Evolutionary conservation across 1,140 invertebrate species (phyloP).

Genomic region (Venturia canescens): DNA sequence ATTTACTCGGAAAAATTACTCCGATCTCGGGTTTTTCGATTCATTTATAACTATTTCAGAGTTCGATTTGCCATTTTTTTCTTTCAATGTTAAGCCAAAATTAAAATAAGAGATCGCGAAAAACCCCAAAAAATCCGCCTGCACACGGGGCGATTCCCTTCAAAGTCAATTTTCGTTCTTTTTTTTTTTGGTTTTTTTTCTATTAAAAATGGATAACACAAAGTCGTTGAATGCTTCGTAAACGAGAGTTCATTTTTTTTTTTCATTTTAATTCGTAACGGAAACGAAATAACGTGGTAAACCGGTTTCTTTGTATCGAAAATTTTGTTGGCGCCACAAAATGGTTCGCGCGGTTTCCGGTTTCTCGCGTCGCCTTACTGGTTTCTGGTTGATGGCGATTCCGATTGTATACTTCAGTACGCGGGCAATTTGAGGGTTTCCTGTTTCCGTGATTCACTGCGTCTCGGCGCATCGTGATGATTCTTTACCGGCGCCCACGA

Average conservation of each 20-base stretch:
- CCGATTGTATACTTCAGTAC: constrained; percentile 62
- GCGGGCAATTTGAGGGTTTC: constrained; percentile 59
- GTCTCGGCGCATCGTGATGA: constrained; percentile 51
- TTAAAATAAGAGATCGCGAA: too few species aligned
- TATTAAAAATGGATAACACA: too few species aligned
- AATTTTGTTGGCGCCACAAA: constrained; percentile 25
- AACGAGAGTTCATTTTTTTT: not conserved
- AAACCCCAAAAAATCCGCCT: too few species aligned
- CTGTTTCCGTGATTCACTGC: constrained; percentile 62
- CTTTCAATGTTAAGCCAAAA: too few species aligned
- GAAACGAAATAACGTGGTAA: not conserved
- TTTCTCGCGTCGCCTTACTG: constrained; percentile 25
- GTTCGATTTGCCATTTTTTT: too few species aligned
- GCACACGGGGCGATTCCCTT: too few species aligned
- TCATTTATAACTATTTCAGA: not conserved
- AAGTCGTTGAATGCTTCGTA: too few species aligned
- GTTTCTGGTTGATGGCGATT: constrained; percentile 54
- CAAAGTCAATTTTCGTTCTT: too few species aligned
- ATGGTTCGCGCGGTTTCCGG: constrained; percentile 40
- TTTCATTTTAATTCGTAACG: constrained; percentile 8
- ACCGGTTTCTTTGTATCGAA: not conserved
- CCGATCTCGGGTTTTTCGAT: not conserved
- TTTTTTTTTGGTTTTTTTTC: too few species aligned
- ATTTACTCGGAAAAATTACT: not conserved
- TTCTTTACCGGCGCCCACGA: constrained; percentile 60